These are phyloP conservation scores for Gobionotothen gibberifrons DNA, from an alignment of 2,797 vertebrate genomes.

Conservation along the genomic window DNA sequence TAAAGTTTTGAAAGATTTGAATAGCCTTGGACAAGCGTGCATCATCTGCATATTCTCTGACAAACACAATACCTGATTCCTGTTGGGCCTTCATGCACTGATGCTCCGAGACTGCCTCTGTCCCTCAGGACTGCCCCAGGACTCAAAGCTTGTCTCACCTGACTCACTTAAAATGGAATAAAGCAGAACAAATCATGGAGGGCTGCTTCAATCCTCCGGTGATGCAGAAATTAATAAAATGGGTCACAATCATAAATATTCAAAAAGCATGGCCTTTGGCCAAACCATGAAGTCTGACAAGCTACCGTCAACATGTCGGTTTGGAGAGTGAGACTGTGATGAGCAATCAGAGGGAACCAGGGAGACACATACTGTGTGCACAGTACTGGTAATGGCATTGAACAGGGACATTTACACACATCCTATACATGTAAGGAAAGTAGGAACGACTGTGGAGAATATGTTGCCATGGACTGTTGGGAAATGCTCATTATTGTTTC, in stretches of 20 bases:
- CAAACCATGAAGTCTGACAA: background rate
- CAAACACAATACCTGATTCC: constrained; percentile 8
- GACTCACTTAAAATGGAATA: constrained; percentile 29
- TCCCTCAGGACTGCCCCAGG: constrained; percentile 1
- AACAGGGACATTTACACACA: background rate
- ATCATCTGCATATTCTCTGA: constrained; percentile 44
- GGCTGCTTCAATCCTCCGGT: background rate
- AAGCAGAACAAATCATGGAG: constrained; percentile 18
- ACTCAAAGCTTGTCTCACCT: constrained; percentile 16
- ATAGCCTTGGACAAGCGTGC: constrained; percentile 27
- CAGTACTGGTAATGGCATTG: background rate
- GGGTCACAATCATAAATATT: constrained; percentile 29
- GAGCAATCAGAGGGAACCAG: background rate
- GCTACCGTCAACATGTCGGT: background rate
- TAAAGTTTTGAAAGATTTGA: constrained; percentile 2
- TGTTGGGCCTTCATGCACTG: background rate
- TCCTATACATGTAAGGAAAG: background rate
- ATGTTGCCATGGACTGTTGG: background rate
- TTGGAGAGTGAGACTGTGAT: background rate
- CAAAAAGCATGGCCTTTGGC: background rate
- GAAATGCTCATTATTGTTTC: background rate
- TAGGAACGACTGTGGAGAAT: background rate
- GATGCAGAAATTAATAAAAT: constrained; percentile 36
- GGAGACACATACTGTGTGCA: background rate
- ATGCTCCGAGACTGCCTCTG: background rate